A percentile compares a stretch with the other conserved stretches of the same genome.
Conservation (phyloP, 2,888 invertebrate species). For the Apamea crenata region DNA sequence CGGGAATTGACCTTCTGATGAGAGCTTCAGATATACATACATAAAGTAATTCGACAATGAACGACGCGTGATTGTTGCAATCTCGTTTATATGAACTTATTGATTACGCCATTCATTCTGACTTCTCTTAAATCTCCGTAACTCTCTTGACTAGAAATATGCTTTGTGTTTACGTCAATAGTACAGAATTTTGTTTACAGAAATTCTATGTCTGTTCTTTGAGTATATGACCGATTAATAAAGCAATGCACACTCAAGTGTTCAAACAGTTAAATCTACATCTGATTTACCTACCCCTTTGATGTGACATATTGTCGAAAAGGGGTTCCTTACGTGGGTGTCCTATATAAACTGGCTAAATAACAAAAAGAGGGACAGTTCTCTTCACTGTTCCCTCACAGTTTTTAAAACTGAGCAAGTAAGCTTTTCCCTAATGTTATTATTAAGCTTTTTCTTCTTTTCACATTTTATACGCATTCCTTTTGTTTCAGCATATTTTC, state of each 20-base stretch:
- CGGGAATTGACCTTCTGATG: no score
- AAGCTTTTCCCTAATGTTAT: slow-evolving; percentile 43
- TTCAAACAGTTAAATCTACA: slow-evolving; percentile 1
- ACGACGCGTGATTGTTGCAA: neutral
- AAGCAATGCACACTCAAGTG: neutral
- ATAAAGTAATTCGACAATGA: neutral
- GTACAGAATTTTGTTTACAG: neutral
- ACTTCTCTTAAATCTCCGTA: neutral
- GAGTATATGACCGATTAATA: neutral
- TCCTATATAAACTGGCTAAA: slow-evolving; percentile 41
- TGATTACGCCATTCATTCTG: neutral
- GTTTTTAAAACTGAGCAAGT: slow-evolving; percentile 47
- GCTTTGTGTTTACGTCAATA: neutral
- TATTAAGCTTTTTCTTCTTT: slow-evolving; percentile 42
- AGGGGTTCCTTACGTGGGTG: slow-evolving; percentile 45
- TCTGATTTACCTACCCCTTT: neutral
- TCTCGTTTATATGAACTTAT: neutral
- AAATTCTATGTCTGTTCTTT: neutral
- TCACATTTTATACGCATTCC: slow-evolving; percentile 37
- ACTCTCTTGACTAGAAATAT: neutral
- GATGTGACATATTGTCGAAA: slow-evolving; percentile 36
- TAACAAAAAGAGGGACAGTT: slow-evolving; percentile 46
- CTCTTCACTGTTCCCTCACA: slow-evolving; percentile 34
- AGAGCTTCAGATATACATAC: neutral
- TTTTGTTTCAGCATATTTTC: slow-evolving; percentile 60